Evolutionary conservation across 2,888 invertebrate species (phyloP).

Genomic region (Drosophila merina): DNA sequence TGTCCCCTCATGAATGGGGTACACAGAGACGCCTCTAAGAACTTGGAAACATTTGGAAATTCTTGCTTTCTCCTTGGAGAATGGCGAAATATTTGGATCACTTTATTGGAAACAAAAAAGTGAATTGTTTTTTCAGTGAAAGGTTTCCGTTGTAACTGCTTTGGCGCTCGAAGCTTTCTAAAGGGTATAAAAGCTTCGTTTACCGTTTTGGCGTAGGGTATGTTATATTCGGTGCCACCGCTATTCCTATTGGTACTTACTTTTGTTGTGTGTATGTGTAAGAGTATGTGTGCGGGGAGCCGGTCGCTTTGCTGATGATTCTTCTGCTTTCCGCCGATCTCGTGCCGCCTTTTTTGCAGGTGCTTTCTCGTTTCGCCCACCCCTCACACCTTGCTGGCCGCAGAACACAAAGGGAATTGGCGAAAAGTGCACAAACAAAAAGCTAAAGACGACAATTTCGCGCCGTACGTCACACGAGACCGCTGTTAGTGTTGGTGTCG

Average conservation of each 20-base stretch:
- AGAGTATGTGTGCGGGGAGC: constrained; percentile 25
- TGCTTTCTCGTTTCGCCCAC: constrained; percentile 32
- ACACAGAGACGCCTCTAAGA: constrained; percentile 23
- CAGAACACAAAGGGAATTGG: constrained; percentile 34
- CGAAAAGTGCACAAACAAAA: constrained; percentile 48
- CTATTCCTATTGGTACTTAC: constrained; percentile 8
- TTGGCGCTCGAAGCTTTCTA: not conserved
- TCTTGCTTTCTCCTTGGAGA: constrained; percentile 10
- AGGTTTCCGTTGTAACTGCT: not conserved
- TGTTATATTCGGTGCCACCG: constrained; percentile 36
- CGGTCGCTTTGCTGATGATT: constrained; percentile 36
- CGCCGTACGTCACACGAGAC: constrained; percentile 44
- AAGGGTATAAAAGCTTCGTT: not conserved
- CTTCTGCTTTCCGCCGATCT: constrained; percentile 42
- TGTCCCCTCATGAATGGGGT: constrained; percentile 55
- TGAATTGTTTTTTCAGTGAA: not conserved
- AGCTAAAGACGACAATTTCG: constrained; percentile 40
- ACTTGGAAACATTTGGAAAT: not conserved
- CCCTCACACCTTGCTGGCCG: constrained; percentile 8
- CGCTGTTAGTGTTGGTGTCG: constrained; percentile 38
- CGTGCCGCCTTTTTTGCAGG: constrained; percentile 47
- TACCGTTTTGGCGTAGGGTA: not conserved
- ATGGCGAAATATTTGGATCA: not conserved
- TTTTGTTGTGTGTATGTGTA: constrained; percentile 15
- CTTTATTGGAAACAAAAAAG: too few relatives aligned